Conservation (phyloP, 2,888 invertebrate species). For the Theodoxus fluviatilis region DNA sequence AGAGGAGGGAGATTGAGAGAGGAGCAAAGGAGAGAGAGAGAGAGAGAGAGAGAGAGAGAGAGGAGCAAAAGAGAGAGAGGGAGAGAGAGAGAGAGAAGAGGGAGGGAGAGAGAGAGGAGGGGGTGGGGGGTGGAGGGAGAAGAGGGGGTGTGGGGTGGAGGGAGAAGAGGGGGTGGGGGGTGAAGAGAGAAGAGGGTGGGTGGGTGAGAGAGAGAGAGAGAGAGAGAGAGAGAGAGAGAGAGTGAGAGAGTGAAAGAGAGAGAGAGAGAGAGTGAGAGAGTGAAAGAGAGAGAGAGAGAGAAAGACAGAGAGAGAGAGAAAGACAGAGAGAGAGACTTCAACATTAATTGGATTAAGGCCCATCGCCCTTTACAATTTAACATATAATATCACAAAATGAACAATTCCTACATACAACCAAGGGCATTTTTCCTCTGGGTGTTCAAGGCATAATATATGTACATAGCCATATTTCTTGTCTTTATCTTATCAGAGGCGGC, state of each 20-base stretch:
- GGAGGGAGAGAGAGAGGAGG: conserved; percentile 1
- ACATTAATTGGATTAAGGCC: too few species aligned
- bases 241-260: neutral
- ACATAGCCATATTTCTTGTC: too few species aligned
- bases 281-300: conserved; percentile 9
- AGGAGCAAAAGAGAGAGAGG: neutral
- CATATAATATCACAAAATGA: too few species aligned
- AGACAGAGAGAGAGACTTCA: too few species aligned
- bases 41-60: neutral
- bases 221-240: neutral
- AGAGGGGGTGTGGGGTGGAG: neutral
- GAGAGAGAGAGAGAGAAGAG: neutral
- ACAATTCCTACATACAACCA: too few species aligned
- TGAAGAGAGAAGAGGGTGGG: neutral
- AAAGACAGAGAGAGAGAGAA: neutral
- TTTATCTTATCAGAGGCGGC: too few species aligned
- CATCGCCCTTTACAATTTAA: too few species aligned
- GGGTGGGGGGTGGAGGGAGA: neutral
- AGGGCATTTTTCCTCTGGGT: too few species aligned
- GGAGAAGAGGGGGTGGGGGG: neutral
- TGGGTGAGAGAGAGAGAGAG: neutral
- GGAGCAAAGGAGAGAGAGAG: neutral
- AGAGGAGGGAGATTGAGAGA: neutral
- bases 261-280: conserved; percentile 4
- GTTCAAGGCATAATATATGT: too few species aligned